Evolutionary conservation across 2,113 vertebrate genomes (phyloP).

Genomic region (Microtus ochrogaster): DNA sequence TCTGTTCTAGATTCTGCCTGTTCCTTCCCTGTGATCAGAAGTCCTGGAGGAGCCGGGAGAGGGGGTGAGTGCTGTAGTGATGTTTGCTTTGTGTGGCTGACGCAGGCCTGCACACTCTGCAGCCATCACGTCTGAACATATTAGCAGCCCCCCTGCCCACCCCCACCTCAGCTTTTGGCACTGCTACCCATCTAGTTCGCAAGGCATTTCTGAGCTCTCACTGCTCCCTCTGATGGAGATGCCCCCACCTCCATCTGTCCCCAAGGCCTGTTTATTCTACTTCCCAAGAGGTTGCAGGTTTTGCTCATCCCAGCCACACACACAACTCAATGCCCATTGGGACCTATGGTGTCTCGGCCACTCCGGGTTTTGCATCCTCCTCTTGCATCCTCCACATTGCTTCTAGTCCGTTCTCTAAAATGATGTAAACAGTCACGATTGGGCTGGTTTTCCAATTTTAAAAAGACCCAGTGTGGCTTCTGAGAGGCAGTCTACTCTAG

Average conservation of each 20-base stretch:
- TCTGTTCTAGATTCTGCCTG: not conserved
- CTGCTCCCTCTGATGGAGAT: not conserved
- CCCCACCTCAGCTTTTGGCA: slow-evolving; percentile 8
- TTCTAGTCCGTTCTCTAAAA: not conserved
- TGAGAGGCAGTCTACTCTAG: not conserved
- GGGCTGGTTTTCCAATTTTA: not conserved
- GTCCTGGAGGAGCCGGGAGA: not conserved
- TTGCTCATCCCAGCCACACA: not conserved
- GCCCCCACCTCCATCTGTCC: not conserved
- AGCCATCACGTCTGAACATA: not conserved
- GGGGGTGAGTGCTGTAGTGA: not conserved
- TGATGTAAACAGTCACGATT: not conserved
- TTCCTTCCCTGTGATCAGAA: not conserved
- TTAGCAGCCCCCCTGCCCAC: not conserved
- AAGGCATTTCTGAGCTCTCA: not conserved
- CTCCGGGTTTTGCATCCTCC: not conserved
- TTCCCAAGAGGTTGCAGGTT: not conserved
- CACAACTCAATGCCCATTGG: not conserved
- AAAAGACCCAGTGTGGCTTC: not conserved
- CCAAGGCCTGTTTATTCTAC: not conserved
- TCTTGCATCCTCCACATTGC: not conserved
- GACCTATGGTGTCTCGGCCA: fast-evolving
- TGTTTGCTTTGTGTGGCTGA: not conserved
- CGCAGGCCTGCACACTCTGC: not conserved
- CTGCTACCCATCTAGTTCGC: not conserved